These are phyloP conservation scores for Pseudomyrmex concolor DNA, from an alignment of 1,140 invertebrate genomes.

Conservation along the genomic window DNA sequence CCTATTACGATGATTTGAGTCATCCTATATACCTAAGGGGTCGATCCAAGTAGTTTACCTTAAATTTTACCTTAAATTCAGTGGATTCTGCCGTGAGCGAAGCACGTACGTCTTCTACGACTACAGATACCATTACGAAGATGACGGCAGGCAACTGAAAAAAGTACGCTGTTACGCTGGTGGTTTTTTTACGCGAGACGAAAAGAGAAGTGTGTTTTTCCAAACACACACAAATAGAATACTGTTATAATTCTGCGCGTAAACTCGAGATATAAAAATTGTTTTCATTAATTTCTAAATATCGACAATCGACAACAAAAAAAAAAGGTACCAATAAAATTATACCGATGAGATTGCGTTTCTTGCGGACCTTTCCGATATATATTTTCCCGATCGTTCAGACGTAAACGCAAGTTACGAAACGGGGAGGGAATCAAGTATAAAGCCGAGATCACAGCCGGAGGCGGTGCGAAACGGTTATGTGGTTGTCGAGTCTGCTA, in stretches of 20 bases:
- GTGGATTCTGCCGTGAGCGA: slow-evolving; percentile 18
- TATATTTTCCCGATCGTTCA: background rate
- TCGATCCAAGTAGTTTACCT: slow-evolving; percentile 15
- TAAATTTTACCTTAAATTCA: slow-evolving; percentile 14
- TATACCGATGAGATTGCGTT: too few species aligned
- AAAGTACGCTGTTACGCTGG: slow-evolving; percentile 59
- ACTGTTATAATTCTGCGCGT: too few species aligned
- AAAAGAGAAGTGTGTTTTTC: slow-evolving; percentile 13
- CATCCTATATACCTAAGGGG: slow-evolving; percentile 29
- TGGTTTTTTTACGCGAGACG: slow-evolving; percentile 28
- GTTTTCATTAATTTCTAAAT: too few species aligned
- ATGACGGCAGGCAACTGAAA: slow-evolving; percentile 63
- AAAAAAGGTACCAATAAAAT: background rate
- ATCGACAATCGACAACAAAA: background rate
- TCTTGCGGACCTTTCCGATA: background rate
- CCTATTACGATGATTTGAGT: slow-evolving; percentile 17
- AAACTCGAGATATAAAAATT: too few species aligned
- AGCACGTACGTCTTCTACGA: slow-evolving; percentile 65
- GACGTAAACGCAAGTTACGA: slow-evolving; percentile 3
- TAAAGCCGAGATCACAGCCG: slow-evolving; percentile 31
- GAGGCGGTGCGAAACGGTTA: slow-evolving; percentile 48
- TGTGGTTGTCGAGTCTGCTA: slow-evolving; percentile 48
- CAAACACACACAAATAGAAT: too few species aligned
- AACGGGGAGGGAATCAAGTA: slow-evolving; percentile 7
- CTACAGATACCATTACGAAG: slow-evolving; percentile 66